Conservation (phyloP, 2,113 vertebrate genomes). For the Hippoglossus stenolepis region DNA sequence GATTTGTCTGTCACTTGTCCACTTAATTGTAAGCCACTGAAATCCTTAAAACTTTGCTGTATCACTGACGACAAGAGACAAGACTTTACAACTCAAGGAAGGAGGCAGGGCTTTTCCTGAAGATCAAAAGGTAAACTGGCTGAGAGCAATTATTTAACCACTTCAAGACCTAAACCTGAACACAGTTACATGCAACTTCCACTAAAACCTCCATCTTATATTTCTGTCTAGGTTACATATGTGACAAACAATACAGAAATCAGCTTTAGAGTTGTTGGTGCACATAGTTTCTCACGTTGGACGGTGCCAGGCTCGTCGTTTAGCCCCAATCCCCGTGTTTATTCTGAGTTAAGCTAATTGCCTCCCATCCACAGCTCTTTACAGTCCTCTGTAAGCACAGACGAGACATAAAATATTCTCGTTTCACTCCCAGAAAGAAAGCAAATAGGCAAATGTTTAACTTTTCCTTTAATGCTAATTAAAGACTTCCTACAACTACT, state of each 20-base stretch:
- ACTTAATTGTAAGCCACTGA: background rate
- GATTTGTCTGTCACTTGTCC: background rate
- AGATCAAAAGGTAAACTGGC: background rate
- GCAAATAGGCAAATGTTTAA: background rate
- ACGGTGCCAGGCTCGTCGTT: background rate
- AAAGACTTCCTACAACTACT: conserved; percentile 14
- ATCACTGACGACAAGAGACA: background rate
- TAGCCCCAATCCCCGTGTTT: background rate
- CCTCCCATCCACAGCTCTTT: background rate
- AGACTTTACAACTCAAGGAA: conserved; percentile 2
- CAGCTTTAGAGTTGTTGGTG: background rate
- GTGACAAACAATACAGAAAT: background rate
- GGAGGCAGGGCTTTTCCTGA: background rate
- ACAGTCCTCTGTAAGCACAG: background rate
- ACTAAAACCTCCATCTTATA: no score
- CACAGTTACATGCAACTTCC: background rate
- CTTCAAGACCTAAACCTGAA: background rate
- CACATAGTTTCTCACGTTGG: background rate
- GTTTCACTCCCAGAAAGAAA: background rate
- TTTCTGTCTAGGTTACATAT: background rate
- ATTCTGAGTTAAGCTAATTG: background rate
- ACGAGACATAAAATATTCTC: background rate
- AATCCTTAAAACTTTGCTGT: background rate
- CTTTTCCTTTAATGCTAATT: conserved; percentile 3
- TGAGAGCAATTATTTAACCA: background rate